Evolutionary conservation across 1,140 invertebrate species (phyloP).

Genomic region (Antheraea pernyi): DNA sequence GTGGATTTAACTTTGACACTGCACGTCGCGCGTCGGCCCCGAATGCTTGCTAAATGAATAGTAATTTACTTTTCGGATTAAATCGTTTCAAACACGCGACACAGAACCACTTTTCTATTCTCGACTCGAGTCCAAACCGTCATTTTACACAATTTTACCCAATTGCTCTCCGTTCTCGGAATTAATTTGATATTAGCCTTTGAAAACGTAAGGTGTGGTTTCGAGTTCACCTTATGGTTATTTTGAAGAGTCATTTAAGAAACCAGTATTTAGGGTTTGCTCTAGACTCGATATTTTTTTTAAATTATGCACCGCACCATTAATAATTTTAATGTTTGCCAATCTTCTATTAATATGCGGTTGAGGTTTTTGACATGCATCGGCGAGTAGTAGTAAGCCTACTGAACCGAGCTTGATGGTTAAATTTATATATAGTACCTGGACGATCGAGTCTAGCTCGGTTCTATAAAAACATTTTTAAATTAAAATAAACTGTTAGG

Average conservation of each 20-base stretch:
- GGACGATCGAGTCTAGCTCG: no score
- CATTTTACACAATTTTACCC: conserved; percentile 79
- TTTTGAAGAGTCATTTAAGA: conserved; percentile 60
- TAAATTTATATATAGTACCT: no score
- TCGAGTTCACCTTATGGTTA: conserved; percentile 62
- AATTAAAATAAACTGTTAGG: no score
- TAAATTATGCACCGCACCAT: conserved; percentile 46
- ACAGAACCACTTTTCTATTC: conserved; percentile 77
- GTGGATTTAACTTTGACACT: conserved; percentile 66
- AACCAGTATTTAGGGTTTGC: conserved; percentile 57
- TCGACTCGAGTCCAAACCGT: conserved; percentile 67
- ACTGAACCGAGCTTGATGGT: neutral
- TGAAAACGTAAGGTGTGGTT: conserved; percentile 77
- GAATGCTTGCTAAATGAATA: conserved; percentile 77
- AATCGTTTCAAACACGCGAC: conserved; percentile 77
- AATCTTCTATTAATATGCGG: neutral
- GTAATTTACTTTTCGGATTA: conserved; percentile 77
- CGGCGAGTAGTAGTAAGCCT: neutral
- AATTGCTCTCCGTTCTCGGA: conserved; percentile 76
- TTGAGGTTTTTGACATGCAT: neutral
- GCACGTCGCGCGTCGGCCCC: conserved; percentile 43
- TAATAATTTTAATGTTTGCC: conserved; percentile 28
- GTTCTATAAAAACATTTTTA: no score
- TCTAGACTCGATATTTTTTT: conserved; percentile 58
- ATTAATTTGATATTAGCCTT: conserved; percentile 79